Conservation (phyloP, 2,113 vertebrate species). For the Apodemus speciosus region DNA sequence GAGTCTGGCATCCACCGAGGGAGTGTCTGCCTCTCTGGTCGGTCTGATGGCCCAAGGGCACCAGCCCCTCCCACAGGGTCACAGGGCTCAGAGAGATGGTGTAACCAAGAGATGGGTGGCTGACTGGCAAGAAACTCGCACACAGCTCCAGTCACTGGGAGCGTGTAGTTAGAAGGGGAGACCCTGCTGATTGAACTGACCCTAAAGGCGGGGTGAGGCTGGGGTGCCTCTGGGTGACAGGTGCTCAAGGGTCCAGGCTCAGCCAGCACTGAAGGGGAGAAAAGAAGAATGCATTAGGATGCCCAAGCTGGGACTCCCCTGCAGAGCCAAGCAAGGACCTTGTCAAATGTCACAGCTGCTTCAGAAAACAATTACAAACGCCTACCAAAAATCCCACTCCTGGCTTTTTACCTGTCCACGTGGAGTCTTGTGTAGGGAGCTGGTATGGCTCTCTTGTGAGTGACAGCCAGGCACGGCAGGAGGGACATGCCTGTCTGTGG, state of each 20-base stretch:
- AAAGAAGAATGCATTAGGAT: neutral
- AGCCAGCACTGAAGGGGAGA: neutral
- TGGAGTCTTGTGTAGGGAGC: neutral
- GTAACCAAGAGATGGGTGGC: neutral
- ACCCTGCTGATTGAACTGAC: too few relatives aligned
- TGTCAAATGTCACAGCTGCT: neutral
- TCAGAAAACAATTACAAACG: neutral
- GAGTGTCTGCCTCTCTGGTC: neutral
- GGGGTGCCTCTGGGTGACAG: neutral
- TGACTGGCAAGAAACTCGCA: too few relatives aligned
- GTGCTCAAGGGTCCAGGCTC: neutral
- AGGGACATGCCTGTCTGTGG: neutral
- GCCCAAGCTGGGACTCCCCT: neutral
- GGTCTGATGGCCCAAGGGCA: neutral
- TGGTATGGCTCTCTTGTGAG: neutral
- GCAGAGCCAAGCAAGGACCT: neutral
- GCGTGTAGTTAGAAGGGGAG: neutral
- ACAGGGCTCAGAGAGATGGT: neutral
- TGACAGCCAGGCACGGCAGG: neutral
- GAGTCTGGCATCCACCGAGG: neutral
- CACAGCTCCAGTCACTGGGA: too few relatives aligned
- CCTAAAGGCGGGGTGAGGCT: neutral
- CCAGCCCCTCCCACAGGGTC: neutral
- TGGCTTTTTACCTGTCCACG: neutral
- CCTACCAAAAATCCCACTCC: neutral